Conservation (phyloP, 2,888 invertebrate species). For the Lycocerus yunnanus region DNA sequence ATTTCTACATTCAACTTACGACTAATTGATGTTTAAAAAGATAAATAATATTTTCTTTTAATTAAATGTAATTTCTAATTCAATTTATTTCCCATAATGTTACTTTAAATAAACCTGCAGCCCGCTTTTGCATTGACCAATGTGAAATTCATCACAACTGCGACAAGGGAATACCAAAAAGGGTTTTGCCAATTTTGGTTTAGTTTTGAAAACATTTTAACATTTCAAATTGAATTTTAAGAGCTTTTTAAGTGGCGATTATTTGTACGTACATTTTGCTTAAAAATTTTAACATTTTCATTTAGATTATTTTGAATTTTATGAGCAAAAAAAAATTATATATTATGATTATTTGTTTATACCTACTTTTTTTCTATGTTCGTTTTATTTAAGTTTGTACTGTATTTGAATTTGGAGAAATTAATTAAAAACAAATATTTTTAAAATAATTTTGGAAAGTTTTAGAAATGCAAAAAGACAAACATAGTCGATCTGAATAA, state of each 20-base stretch:
- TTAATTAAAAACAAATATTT: too few relatives aligned
- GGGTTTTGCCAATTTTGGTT: neutral
- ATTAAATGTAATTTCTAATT: neutral
- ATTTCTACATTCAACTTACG: neutral
- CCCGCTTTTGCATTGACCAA: neutral
- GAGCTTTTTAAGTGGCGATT: neutral
- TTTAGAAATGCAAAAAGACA: too few relatives aligned
- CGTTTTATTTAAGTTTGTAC: too few relatives aligned
- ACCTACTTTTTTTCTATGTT: too few relatives aligned
- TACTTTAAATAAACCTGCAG: neutral
- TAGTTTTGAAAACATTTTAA: neutral
- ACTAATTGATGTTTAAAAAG: neutral
- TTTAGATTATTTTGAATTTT: too few relatives aligned
- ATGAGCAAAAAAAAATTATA: too few relatives aligned
- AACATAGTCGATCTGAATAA: too few relatives aligned
- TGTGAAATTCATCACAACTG: neutral
- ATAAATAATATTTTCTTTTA: neutral
- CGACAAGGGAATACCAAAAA: neutral
- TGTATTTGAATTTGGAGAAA: too few relatives aligned
- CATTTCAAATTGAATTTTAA: neutral
- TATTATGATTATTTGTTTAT: too few relatives aligned
- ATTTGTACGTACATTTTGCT: neutral
- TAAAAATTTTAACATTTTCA: too few relatives aligned
- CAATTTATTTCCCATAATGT: neutral
- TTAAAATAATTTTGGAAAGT: too few relatives aligned